Conservation (phyloP, 2,113 vertebrate species). For the Poicephalus gulielmi region DNA sequence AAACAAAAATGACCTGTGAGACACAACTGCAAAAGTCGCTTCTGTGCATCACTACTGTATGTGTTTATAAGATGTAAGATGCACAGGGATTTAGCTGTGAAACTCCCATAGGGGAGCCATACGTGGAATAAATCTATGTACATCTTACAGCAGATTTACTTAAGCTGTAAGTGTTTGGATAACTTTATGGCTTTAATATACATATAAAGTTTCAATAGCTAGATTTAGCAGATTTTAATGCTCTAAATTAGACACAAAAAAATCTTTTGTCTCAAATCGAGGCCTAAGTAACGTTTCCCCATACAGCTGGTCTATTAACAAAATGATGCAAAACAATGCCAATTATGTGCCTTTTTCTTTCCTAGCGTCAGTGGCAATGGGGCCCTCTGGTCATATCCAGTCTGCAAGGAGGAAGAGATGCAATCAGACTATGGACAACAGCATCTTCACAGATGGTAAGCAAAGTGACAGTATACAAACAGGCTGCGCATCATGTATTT, state of each 20-base stretch:
- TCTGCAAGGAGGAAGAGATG: background rate
- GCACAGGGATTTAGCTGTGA: background rate
- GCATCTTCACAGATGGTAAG: background rate
- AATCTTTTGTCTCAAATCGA: background rate
- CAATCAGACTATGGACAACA: background rate
- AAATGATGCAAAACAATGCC: background rate
- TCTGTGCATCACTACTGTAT: background rate
- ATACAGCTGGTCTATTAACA: background rate
- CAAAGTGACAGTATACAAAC: background rate
- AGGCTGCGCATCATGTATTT: background rate
- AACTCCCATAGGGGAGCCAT: conserved; percentile 11
- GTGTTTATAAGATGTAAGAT: conserved; percentile 28
- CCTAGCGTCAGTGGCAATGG: background rate
- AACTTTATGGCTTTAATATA: conserved; percentile 18
- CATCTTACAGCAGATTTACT: conserved; percentile 35
- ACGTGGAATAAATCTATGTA: conserved; percentile 42
- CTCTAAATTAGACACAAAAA: conserved; percentile 12
- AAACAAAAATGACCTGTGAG: background rate
- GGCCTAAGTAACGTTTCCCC: background rate
- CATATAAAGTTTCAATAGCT: background rate
- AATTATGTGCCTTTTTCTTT: background rate
- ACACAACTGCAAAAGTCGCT: background rate
- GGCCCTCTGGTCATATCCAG: background rate
- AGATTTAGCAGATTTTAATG: conserved; percentile 2
- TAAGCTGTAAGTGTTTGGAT: conserved; percentile 9